These are phyloP conservation scores for Donacobius atricapilla DNA, from an alignment of 2,113 vertebrate genomes.

Conservation along the genomic window DNA sequence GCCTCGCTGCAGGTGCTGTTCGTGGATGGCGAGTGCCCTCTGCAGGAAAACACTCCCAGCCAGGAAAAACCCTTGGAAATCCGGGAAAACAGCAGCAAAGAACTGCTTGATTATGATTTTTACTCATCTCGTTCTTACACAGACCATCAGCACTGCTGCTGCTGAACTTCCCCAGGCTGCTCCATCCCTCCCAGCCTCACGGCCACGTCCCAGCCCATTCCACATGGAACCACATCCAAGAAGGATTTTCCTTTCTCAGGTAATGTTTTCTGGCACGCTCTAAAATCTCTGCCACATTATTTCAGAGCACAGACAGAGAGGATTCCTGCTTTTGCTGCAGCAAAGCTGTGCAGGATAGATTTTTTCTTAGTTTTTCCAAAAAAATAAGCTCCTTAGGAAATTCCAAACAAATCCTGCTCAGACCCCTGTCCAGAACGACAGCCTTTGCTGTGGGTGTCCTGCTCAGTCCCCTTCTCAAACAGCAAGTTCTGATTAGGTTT, in stretches of 20 bases:
- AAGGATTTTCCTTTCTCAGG: not conserved
- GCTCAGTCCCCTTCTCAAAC: not conserved
- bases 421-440: accelerated
- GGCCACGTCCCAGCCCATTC: not conserved
- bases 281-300: not conserved
- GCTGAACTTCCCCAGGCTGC: not conserved
- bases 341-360: not conserved
- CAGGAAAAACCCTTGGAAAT: not conserved
- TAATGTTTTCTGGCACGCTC: not conserved
- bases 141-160: not conserved
- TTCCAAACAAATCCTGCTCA: not conserved
- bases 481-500: not conserved
- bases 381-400: not conserved
- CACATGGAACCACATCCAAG: not conserved
- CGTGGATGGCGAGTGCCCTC: conserved; percentile 77
- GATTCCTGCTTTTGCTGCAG: not conserved
- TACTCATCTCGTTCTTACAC: not conserved
- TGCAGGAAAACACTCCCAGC: conserved; percentile 58
- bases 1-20: not conserved
- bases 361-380: not conserved
- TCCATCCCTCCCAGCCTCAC: not conserved
- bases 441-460: not conserved
- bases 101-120: not conserved
- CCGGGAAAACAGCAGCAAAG: not conserved
- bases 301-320: not conserved